Conservation (phyloP, 1,140 invertebrate species). For the Gonatopus flavifemur region DNA sequence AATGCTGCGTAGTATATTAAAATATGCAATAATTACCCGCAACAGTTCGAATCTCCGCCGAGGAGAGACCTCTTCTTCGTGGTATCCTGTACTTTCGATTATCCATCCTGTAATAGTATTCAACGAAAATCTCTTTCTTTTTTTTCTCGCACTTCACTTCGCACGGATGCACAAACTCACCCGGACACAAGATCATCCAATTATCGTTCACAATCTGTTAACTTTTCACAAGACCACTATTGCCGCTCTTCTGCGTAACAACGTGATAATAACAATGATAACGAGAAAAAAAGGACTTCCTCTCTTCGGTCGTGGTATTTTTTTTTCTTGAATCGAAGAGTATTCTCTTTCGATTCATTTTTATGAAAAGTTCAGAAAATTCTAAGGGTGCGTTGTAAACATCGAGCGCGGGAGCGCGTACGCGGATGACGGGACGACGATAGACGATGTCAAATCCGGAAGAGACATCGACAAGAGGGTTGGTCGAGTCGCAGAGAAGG, state of each 20-base stretch:
- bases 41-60: constrained; percentile 33
- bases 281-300: no score
- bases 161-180: no score
- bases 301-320: no score
- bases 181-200: no score
- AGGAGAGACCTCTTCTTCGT: constrained; percentile 30
- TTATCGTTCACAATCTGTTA: no score
- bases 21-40: not conserved
- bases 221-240: no score
- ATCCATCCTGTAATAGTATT: constrained; percentile 19
- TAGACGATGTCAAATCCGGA: not conserved
- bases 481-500: not conserved
- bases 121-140: not conserved
- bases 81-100: constrained; percentile 23
- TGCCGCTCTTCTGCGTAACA: no score
- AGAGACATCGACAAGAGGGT: not conserved
- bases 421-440: not conserved
- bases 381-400: no score
- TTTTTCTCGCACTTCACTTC: constrained; percentile 11
- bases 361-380: no score
- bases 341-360: no score
- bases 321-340: no score
- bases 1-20: not conserved
- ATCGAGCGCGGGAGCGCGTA: not conserved
- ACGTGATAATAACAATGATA: no score